Conservation (phyloP, 2,113 vertebrate genomes). For the Cephalophus harveyi region DNA sequence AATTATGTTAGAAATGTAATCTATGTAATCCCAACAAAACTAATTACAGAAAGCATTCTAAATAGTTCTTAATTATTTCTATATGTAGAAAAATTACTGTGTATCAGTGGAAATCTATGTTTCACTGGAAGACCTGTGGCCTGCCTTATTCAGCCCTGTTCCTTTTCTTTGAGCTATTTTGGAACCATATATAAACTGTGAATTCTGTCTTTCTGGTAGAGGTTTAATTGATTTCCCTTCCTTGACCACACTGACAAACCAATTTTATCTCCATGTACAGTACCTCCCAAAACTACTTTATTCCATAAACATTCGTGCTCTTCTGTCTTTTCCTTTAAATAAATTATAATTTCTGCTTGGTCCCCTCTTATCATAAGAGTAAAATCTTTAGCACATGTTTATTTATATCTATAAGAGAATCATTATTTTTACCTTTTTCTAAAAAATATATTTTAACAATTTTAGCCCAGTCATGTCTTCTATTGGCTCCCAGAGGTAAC, state of each 20-base stretch:
- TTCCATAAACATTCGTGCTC: neutral
- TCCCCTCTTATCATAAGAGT: neutral
- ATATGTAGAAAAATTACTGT: neutral
- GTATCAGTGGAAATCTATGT: neutral
- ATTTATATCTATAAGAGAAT: neutral
- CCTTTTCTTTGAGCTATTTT: neutral
- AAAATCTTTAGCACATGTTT: neutral
- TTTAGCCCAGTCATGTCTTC: neutral
- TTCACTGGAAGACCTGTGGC: neutral
- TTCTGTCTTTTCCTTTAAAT: neutral
- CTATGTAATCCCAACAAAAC: neutral
- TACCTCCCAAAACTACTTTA: neutral
- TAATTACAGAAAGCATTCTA: neutral
- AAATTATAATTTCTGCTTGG: neutral
- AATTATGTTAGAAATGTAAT: neutral
- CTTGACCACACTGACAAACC: neutral
- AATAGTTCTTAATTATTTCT: neutral
- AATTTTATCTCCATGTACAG: neutral
- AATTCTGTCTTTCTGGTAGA: neutral
- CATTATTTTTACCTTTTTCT: neutral
- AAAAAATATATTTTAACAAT: neutral
- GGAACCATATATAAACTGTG: neutral
- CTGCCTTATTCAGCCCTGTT: neutral
- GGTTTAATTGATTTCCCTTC: neutral
- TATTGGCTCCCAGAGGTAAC: neutral